Conservation (phyloP, 2,113 vertebrate genomes). For the Pterocles gutturalis region DNA sequence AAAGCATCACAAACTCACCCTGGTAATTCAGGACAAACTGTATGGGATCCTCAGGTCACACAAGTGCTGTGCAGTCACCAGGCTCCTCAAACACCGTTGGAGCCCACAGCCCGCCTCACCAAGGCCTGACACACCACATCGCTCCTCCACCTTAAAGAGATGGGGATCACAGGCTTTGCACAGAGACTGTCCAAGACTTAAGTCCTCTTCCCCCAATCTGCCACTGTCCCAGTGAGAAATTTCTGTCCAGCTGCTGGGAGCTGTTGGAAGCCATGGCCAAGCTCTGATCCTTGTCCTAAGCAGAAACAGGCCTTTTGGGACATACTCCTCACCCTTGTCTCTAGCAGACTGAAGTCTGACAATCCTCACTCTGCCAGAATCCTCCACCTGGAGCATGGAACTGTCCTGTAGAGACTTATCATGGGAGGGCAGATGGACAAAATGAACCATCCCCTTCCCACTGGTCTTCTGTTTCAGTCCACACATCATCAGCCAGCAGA, state of each 20-base stretch:
- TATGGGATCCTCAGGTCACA: neutral
- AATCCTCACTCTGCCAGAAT: neutral
- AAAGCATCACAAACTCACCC: neutral
- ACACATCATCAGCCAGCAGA: neutral
- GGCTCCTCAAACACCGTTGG: neutral
- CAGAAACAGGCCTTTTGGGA: neutral
- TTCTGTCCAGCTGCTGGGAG: neutral
- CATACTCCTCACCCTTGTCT: neutral
- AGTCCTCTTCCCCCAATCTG: neutral
- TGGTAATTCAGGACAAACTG: neutral
- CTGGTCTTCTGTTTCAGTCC: neutral
- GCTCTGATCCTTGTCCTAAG: neutral
- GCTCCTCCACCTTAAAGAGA: neutral
- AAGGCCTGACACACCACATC: neutral
- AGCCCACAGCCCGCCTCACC: neutral
- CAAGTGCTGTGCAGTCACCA: rapidly evolving
- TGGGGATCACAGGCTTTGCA: rapidly evolving
- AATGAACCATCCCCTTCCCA: neutral
- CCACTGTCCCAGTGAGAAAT: neutral
- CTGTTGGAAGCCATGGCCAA: neutral
- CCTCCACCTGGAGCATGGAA: neutral
- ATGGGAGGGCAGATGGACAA: neutral
- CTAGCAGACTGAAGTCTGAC: neutral
- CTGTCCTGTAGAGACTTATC: neutral
- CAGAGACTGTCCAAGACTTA: neutral